Evolutionary conservation across 2,797 vertebrate genomes (phyloP), one percentile per base, ranked within the genome.

Genomic region (Muscicapa striata): DNA sequence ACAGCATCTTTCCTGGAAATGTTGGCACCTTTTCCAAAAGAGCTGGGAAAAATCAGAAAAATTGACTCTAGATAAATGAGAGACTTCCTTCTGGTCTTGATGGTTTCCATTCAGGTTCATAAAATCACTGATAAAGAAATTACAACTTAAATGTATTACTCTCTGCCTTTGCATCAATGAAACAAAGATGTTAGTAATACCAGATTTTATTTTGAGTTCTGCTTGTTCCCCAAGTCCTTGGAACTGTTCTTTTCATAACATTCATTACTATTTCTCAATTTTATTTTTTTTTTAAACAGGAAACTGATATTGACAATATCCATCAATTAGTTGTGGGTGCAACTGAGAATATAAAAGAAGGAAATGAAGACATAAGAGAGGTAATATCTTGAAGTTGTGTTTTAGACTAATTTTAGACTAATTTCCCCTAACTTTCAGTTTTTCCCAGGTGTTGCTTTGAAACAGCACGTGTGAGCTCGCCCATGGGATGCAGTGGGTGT

Each of bases 361-460:
- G 99, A 92, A 99, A 99, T 3, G 99, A 99, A 96, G 99, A 99
- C 81, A 99, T 99, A 89, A 97, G 99, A 97, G 99, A 99, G 99
- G 99, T 99, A 96, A 95, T 10, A 24, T 41, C 48, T 38, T 30
- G 0, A 51, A 67, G 15, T 2, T 62, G 63, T 57, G 21, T 76
- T 85, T 58, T 45, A 8, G 48, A 48, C 23, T 51, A 3, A 4
- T 76, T 85, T 58, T 45, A 8, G 48, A 48, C 23, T 51, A 3
- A 4, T 88, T 87, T 46, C 6, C 72, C n/a, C 21, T 57, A 12
- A 22, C 14, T 68, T 27, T 20, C 40, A n/a, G 16, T 32, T 82
- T 73, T 81, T 36, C 32, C 67, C 59, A 55, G 17, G 19, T 9
- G 38, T 75, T 30, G 34, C 52, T 90, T 59, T 66, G 14, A 49